Base-by-base conservation (phyloP, 2,888 invertebrate species). In the Boloria selene region DNA sequence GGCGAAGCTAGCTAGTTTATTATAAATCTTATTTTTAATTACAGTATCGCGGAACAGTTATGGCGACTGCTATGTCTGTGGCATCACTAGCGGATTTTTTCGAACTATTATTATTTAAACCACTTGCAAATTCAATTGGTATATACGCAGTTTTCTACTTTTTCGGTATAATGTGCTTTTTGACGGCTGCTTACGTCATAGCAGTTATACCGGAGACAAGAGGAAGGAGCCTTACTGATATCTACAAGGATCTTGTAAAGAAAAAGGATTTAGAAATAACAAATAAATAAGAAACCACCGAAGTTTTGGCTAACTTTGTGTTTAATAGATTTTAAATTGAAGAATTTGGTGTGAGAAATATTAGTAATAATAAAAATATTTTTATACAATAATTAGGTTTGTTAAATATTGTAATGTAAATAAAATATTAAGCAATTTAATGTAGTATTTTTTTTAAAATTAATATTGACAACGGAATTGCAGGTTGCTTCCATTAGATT, bases 21-120 rank as follows among this genome's bases (percentile, higher is more conserved):
- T 50, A 50, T 45, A 50, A 38, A 38, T 1, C 31, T 38, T 10
- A 38, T 38, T 38, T 38, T 62, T 61, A n/a, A 63, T 85, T 84
- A n/a, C 82, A 91, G 90, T 88, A 86, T 60, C 87, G 90, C 14
- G 71, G 72, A 4, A 84, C 86, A 6, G 86, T 90, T 0, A 81
- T 88, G 79, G 90, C 84, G 0, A 72, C 74, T 0, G 79, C 86
- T 0, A 88, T 88, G 87, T 76, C 86, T 0, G n/a, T 73, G 0
- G 82, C 87, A 0, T 79, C 87, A 0, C n/a, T 79, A 0, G 68
- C 79, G 0, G 85, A 75, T 56, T 87, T 87, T 72, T 18, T 87
- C 0, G 88, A 89, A 74, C 79, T 86, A 68, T 69, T 87, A 16
- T 86, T 89, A 77, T 90, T 89, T 77, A 88, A 87, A 59, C 82